These are phyloP conservation scores for Macroteleia sp. DNA, from an alignment of 2,888 invertebrate genomes.

Conservation along the genomic window DNA sequence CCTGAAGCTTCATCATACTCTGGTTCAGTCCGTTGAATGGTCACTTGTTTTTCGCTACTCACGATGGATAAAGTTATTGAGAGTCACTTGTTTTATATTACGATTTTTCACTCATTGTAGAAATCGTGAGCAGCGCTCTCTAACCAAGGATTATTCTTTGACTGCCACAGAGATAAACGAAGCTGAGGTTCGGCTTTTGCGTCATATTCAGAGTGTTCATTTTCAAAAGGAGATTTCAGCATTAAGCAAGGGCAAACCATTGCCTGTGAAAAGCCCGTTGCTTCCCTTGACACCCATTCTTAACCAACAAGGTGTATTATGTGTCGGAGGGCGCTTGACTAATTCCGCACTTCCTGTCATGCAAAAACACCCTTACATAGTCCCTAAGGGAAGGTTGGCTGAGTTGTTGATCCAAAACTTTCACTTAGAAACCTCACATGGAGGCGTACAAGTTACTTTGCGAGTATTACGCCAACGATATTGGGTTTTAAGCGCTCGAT, in stretches of 20 bases:
- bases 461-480: not conserved
- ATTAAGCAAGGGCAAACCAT: not conserved
- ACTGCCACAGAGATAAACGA: not conserved
- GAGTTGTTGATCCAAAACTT: not conserved
- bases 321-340: not conserved
- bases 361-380: not conserved
- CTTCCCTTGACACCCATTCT: constrained; percentile 1
- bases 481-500: constrained; percentile 1
- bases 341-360: not conserved
- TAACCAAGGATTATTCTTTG: not conserved
- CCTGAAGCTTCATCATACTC: not conserved
- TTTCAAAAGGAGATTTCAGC: not conserved
- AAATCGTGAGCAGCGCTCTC: not conserved
- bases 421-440: not conserved
- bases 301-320: not conserved
- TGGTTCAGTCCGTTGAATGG: not conserved
- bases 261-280: not conserved
- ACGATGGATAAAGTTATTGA: not conserved
- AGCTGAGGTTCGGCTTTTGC: not conserved
- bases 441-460: not conserved
- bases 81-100: not conserved
- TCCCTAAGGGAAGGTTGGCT: constrained; percentile 8
- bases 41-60: not conserved
- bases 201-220: not conserved
- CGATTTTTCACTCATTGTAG: not conserved